Evolutionary conservation across 2,888 invertebrate species (phyloP), one percentile per base, ranked within the genome.

Genomic region (Drosophila picticornis): DNA sequence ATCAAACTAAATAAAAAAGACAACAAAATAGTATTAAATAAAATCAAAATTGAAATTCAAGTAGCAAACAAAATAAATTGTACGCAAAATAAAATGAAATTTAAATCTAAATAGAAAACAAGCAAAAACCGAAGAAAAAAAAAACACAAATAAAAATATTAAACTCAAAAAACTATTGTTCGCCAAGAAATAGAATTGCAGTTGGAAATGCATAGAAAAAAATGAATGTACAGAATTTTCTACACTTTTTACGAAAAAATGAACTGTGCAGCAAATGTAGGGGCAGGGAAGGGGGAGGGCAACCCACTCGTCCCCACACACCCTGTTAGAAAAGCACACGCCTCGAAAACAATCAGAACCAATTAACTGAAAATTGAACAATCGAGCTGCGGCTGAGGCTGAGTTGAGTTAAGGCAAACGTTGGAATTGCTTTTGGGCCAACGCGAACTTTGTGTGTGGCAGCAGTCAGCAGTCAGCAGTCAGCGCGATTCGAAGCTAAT

Each of bases 331-430:
- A 55, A 52, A 65, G 72, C 70, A 80, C 88, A 90, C 91, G 86
- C 90, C 91, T 83, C 68, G 80, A 82, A 87, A 87, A 84, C 87
- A 91, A 89, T 90, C 89, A 83, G 76, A 81, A 79, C 84, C 90
- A 89, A 91, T 91, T 91, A 91, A 90, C 86, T 86, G 83, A 90
- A 89, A 88, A 81, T 85, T 75, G 80, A 80, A 84, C 84, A 91
- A 84, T 89, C 88, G 83, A 75, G n/a, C n/a, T 27, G 16, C 36
- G 34, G 25, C 55, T 27, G 7, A 55, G 55, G 38, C 31, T 38
- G 27, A 40, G 51, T 51, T 46, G 13, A 32, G 48, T 25, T n/a
- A 67, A 51, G 68, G 72, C 75, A 79, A 80, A 65, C 66, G 63
- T 68, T 77, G 69, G 78, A 69, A 72, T 61, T 81, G 62, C 50